Base-by-base conservation (phyloP, 2,888 invertebrate species). In the Augiades crinisus region DNA sequence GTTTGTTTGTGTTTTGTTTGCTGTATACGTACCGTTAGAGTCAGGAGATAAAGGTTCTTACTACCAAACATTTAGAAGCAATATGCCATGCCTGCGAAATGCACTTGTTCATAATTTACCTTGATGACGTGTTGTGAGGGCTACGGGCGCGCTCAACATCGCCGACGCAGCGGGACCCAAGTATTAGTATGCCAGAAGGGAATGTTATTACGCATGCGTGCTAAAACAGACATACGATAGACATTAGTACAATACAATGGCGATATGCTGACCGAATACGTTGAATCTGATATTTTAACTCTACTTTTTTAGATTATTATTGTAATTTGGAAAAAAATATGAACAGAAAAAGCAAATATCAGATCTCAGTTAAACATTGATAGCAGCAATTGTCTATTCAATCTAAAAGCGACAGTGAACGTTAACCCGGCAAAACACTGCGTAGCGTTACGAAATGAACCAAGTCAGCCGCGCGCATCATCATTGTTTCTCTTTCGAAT, bases 191-290 rank as follows among this genome's bases (percentile, higher is more conserved):
- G 89, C 89, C 89, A 87, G 88, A 88, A 87, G 89, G 88, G 78
- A 88, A 89, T 80, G 89, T 89, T 89, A 89, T 89, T 87, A 89
- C 87, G 86, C 89, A 89, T 89, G 89, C 89, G 88, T 75, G 82
- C 89, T 89, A 89, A 85, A 89, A 89, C 87, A 89, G 81, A 89
- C 83, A 83, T 88, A 89, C 85, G 83, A 78, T 70, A 81, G 68
- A 68, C 70, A 86, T 89, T 89, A 89, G 78, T 82, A 58, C 59
- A 78, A 64, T 69, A 53, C 36, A 57, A 44, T 61, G 47, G 21
- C 49, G 30, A 50, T 16, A 56, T 49, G 31, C 47, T 54, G 36
- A 47, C 10, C 41, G 33, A 50, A 41, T 51, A 57, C 21, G 46
- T 47, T 31, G 24, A 44, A 55, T 54, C 53, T 57, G 54, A 57